phyloP scores from a whole-genome alignment of 2,113 vertebrate species.

The Cyanoderma ruficeps region DNA sequence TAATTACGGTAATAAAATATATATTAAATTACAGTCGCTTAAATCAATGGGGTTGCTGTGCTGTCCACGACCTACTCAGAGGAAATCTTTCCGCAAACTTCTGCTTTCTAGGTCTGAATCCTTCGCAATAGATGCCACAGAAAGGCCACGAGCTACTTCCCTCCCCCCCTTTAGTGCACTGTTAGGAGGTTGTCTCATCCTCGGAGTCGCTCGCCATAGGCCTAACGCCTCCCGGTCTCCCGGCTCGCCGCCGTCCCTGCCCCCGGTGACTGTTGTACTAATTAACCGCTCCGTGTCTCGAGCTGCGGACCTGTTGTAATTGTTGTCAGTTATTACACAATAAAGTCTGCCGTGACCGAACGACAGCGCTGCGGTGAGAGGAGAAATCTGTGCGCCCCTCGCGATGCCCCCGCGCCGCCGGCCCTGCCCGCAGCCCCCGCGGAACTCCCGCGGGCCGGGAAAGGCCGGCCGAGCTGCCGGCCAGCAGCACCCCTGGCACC shows the following conservation, averaged over 20 bases:
- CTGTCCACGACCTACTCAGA: constrained; percentile 3
- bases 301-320: constrained; percentile 67
- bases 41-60: background rate
- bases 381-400: constrained; percentile 37
- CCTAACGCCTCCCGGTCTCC: background rate
- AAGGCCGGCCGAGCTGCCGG: background rate
- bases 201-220: background rate
- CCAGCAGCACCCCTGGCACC: background rate
- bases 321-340: constrained; percentile 72
- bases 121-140: constrained; percentile 5
- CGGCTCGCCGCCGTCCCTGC: background rate
- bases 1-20: constrained; percentile 23
- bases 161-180: background rate
- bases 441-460: background rate
- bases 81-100: constrained; percentile 23
- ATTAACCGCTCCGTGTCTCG: background rate
- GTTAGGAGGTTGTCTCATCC: background rate
- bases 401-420: background rate
- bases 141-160: background rate
- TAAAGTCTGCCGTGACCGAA: constrained; percentile 74
- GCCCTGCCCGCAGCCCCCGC: background rate
- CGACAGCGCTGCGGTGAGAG: constrained; percentile 37
- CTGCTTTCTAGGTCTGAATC: constrained; percentile 21
- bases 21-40: constrained; percentile 12
- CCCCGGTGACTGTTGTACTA: background rate